Percentiles rank a stretch among this genome's conserved stretches.
phyloP scores from a whole-genome alignment of 2,888 invertebrate species.

The Plusia festucae region DNA sequence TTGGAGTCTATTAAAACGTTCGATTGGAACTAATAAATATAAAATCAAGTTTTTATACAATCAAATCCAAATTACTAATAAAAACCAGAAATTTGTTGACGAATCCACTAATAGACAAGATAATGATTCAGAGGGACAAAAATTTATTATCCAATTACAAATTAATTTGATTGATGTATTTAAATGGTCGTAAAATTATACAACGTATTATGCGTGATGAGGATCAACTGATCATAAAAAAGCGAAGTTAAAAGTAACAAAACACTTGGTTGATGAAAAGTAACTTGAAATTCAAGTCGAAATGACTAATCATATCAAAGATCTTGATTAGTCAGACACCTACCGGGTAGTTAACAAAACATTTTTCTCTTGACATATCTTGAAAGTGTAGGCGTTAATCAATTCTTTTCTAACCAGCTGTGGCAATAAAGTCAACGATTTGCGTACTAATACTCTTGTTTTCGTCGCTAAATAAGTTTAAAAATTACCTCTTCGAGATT shows the following conservation, averaged over 20 bases:
- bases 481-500: conserved; percentile 70
- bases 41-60: conserved; percentile 52
- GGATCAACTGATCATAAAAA: conserved; percentile 7
- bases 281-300: conserved; percentile 20
- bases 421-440: conserved; percentile 70
- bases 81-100: conserved; percentile 54
- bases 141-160: conserved; percentile 51
- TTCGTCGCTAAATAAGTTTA: conserved; percentile 72
- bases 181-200: conserved; percentile 50
- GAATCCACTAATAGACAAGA: conserved; percentile 51
- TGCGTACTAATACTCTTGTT: conserved; percentile 74
- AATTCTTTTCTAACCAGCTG: conserved; percentile 64
- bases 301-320: conserved; percentile 15
- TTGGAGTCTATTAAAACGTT: conserved; percentile 68
- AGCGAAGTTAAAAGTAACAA: conserved; percentile 12
- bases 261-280: conserved; percentile 18
- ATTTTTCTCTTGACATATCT: conserved; percentile 60
- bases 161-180: conserved; percentile 56
- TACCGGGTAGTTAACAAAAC: conserved; percentile 43
- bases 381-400: conserved; percentile 67
- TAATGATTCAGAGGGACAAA: conserved; percentile 51
- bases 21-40: conserved; percentile 65
- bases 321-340: conserved; percentile 18
- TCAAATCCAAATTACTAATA: conserved; percentile 50
- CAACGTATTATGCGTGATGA: conserved; percentile 27